Evolutionary conservation across 2,797 vertebrate genomes (phyloP).

Genomic region (Enteromius treurensis): DNA sequence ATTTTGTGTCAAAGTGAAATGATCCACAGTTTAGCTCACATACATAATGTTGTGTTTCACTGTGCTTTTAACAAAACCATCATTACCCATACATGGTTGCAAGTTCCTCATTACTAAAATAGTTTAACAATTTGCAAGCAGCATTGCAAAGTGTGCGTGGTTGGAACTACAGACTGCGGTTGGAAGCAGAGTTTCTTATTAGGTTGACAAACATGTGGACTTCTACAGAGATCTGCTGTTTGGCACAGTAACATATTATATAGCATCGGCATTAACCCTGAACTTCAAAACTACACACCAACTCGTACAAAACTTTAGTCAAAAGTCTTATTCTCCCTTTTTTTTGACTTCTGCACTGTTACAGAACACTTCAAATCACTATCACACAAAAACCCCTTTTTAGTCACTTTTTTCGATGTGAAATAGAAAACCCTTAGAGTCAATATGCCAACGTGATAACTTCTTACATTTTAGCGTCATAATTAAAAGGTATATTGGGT

Average conservation of each 20-base stretch:
- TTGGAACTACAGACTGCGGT: background rate
- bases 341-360: background rate
- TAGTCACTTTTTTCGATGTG: too few species aligned
- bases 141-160: background rate
- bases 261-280: background rate
- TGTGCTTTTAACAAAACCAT: background rate
- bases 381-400: too few species aligned
- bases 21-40: background rate
- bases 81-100: background rate
- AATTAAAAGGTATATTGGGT: too few species aligned
- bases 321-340: background rate
- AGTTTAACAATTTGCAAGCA: background rate
- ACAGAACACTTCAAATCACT: too few species aligned
- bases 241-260: background rate
- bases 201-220: background rate
- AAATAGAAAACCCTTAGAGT: too few species aligned
- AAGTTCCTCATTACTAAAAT: slow-evolving; percentile 6
- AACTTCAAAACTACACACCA: background rate
- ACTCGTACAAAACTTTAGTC: background rate
- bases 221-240: background rate
- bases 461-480: too few species aligned
- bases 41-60: background rate
- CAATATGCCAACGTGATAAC: too few species aligned
- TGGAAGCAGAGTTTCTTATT: background rate
- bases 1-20: background rate